Conservation (phyloP, 2,797 vertebrate genomes). For the Poecilia velifera region DNA sequence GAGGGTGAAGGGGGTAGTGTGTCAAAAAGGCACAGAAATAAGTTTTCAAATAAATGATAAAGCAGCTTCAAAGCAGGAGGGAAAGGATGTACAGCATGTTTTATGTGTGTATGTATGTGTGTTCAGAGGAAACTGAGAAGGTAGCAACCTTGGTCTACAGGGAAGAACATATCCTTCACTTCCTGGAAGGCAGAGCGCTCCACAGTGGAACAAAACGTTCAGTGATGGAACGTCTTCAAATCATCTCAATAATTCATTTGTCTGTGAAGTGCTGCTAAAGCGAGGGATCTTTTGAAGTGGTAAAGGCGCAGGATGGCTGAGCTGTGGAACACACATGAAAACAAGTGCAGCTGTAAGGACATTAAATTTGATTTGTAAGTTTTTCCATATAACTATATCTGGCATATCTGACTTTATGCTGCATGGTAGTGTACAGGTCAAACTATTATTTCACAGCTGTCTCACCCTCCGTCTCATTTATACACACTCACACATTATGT, state of each 20-base stretch:
- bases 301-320: constrained; percentile 69
- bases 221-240: constrained; percentile 55
- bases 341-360: constrained; percentile 24
- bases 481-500: neutral
- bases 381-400: neutral
- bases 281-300: constrained; percentile 65
- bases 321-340: constrained; percentile 34
- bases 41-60: constrained; percentile 31
- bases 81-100: constrained; percentile 13
- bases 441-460: constrained; percentile 19
- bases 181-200: constrained; percentile 67
- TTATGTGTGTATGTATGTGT: constrained; percentile 6
- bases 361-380: constrained; percentile 17
- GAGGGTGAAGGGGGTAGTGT: neutral
- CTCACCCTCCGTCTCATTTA: neutral
- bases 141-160: constrained; percentile 58
- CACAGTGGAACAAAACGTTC: constrained; percentile 66
- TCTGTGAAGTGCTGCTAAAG: constrained; percentile 52
- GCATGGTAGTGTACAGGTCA: constrained; percentile 17
- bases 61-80: constrained; percentile 17
- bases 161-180: constrained; percentile 55
- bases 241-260: constrained; percentile 74
- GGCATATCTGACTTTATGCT: constrained; percentile 16
- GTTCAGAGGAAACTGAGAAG: constrained; percentile 29
- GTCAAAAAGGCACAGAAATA: constrained; percentile 14